Base-by-base conservation (phyloP, 2,797 vertebrate species). In the Falco peregrinus region DNA sequence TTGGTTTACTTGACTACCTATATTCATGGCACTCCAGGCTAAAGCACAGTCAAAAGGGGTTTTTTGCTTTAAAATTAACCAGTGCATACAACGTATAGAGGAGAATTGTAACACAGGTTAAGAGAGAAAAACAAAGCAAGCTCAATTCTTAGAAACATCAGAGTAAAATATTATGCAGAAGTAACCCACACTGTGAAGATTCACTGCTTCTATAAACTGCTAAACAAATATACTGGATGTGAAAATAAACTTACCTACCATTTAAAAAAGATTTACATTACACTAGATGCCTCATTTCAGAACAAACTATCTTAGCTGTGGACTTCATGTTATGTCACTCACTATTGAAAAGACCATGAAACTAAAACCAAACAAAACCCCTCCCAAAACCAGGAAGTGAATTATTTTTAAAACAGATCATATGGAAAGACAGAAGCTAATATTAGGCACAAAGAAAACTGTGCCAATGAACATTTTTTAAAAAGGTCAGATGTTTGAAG, bases 391-490 rank as follows among this genome's bases (percentile, higher is more conserved):
- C 4, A 84, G 51, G 16, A 56, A 41, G 5, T 45, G 17, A 67
- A 67, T 4, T 57, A n/a, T 59, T 96, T 69, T 51, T 31, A 51
- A 74, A 78, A 47, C 2, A n/a, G 25, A 47, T 68, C 16, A 53
- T 28, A 56, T 14, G 11, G 37, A 68, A 89, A 45, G 41, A 45
- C 2, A 85, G 20, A 84, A 65, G 84, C 1, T 63, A 74, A n/a
- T 17, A 14, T 35, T 11, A 35, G 47, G 77, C 20, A 70, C 5
- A 50, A 78, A 87, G 13, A 75, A 78, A 89, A 92, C 0, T 57
- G 4, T 28, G 86, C 5, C 1, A 1, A 39, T 11, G 4, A 68
- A 70, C 12, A 31, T 15, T 0, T 35, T 16, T 11, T 18, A 75
- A 69, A 77, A 63, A 35, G 3, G 11, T 61, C 21, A 51, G 33